phyloP scores from a whole-genome alignment of 2,113 vertebrate species.

The Irena cyanogastra region DNA sequence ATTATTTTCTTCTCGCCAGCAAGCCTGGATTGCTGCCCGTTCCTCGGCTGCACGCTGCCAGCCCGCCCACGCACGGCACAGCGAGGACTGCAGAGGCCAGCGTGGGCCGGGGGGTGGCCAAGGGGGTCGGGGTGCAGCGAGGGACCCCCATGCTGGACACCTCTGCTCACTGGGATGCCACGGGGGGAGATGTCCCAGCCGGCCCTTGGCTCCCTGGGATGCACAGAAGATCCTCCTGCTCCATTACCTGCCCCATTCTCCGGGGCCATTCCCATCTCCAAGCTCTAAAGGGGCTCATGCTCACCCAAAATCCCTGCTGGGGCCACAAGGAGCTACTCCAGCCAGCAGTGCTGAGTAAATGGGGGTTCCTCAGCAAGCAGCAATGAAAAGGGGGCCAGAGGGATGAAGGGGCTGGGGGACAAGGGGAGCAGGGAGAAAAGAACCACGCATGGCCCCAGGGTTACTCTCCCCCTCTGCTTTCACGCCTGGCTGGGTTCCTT shows the following conservation, averaged over 20 bases:
- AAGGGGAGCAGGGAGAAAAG: not conserved
- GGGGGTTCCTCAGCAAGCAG: not conserved
- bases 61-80: conserved; percentile 38
- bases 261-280: accelerated
- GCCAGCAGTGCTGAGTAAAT: not conserved
- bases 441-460: not conserved
- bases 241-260: not conserved
- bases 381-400: not conserved
- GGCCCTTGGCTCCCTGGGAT: accelerated
- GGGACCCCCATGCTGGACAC: not conserved
- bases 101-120: not conserved
- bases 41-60: conserved; percentile 17
- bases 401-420: not conserved
- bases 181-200: accelerated
- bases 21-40: conserved; percentile 54
- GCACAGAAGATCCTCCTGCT: not conserved
- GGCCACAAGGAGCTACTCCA: not conserved
- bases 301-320: not conserved
- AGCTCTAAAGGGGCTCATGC: not conserved
- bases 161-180: not conserved
- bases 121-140: accelerated
- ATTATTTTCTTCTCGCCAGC: conserved; percentile 33
- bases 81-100: conserved; percentile 19
- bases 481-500: not conserved
- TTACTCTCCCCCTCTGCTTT: not conserved